These are phyloP conservation scores for Papilio demoleus DNA, from an alignment of 2,888 invertebrate species.

Conservation along the genomic window DNA sequence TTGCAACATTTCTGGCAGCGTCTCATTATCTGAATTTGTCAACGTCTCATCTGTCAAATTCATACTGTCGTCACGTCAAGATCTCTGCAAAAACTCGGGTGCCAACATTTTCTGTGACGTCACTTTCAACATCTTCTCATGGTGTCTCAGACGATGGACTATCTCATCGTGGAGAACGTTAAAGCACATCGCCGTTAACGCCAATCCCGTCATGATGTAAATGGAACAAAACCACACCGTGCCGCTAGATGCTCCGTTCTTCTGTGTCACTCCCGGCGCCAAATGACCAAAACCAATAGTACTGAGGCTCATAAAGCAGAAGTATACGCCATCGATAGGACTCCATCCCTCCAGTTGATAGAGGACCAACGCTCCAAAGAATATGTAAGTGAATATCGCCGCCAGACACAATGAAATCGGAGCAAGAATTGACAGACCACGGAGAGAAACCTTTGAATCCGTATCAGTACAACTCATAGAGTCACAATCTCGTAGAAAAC, in stretches of 20 bases:
- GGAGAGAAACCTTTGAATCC: slow-evolving; percentile 87
- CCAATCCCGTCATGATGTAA: slow-evolving; percentile 95
- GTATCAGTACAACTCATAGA: slow-evolving; percentile 86
- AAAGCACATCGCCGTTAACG: slow-evolving; percentile 95
- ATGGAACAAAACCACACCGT: slow-evolving; percentile 95
- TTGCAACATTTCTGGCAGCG: slow-evolving; percentile 77
- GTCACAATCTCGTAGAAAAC: slow-evolving; percentile 78
- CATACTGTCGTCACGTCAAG: slow-evolving; percentile 78
- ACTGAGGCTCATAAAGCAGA: slow-evolving; percentile 97
- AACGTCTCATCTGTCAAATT: slow-evolving; percentile 74
- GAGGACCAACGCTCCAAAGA: slow-evolving; percentile 94
- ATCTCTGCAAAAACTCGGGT: slow-evolving; percentile 74
- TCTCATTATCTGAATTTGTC: slow-evolving; percentile 73
- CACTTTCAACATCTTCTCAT: slow-evolving; percentile 72
- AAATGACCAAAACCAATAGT: slow-evolving; percentile 96
- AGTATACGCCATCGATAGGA: slow-evolving; percentile 94
- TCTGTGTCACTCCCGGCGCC: slow-evolving; percentile 87
- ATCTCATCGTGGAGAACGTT: slow-evolving; percentile 95
- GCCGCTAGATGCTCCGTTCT: slow-evolving; percentile 80
- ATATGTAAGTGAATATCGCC: slow-evolving; percentile 95
- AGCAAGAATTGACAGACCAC: slow-evolving; percentile 91
- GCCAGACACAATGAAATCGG: slow-evolving; percentile 94
- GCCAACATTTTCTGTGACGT: slow-evolving; percentile 72
- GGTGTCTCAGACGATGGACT: slow-evolving; percentile 89
- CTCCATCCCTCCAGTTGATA: slow-evolving; percentile 97